phyloP scores from a whole-genome alignment of 1,140 invertebrate species.

The Drosophila punjabiensis region DNA sequence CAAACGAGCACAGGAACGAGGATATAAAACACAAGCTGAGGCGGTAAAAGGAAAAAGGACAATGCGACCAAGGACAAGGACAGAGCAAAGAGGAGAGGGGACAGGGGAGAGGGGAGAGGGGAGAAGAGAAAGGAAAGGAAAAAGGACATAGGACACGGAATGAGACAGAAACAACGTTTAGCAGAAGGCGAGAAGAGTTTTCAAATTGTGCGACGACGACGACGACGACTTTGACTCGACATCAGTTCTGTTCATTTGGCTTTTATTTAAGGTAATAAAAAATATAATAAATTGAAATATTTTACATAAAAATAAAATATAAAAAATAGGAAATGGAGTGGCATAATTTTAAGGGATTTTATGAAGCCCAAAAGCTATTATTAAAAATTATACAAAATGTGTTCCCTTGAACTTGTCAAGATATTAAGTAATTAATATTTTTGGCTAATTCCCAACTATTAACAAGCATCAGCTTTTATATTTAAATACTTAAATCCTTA shows the following conservation, averaged over 20 bases:
- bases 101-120: not conserved
- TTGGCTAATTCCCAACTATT: no score
- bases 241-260: constrained; percentile 3
- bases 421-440: no score
- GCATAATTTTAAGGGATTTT: no score
- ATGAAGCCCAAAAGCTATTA: no score
- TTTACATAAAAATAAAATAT: not conserved
- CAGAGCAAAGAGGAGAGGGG: not conserved
- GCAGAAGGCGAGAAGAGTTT: constrained; percentile 70
- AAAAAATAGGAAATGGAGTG: not conserved
- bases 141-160: constrained; percentile 26
- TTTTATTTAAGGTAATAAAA: not conserved
- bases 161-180: constrained; percentile 76
- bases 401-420: no score
- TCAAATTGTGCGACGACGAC: constrained; percentile 6
- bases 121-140: constrained; percentile 2
- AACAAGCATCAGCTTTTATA: no score
- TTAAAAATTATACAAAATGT: no score
- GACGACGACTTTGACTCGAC: not conserved
- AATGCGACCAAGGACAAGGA: constrained; percentile 7
- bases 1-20: constrained; percentile 72
- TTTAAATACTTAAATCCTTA: no score
- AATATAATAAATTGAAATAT: not conserved
- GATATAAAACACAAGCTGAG: constrained; percentile 66
- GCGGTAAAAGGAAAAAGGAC: constrained; percentile 18